These are phyloP conservation scores for Hyperoodon ampullatus DNA, from an alignment of 2,113 vertebrate species.

Conservation along the genomic window DNA sequence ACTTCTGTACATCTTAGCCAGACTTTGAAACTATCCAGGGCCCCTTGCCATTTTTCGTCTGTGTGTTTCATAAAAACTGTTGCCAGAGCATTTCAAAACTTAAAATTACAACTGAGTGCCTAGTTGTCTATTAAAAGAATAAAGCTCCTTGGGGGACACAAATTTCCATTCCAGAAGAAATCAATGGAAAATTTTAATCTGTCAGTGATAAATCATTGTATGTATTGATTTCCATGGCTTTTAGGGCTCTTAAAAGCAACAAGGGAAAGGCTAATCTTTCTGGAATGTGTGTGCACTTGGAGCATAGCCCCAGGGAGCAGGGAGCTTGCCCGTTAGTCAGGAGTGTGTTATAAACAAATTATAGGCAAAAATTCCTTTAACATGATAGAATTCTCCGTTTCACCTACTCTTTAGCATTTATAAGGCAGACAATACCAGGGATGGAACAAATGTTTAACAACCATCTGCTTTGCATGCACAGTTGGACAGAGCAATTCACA, in stretches of 20 bases:
- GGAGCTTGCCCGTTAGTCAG: constrained; percentile 7
- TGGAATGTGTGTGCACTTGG: constrained; percentile 48
- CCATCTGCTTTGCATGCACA: constrained; percentile 68
- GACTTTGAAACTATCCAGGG: constrained; percentile 46
- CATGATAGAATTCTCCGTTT: constrained; percentile 46
- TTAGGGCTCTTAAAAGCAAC: constrained; percentile 55
- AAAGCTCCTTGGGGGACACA: constrained; percentile 22
- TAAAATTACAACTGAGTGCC: constrained; percentile 22
- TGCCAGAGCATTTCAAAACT: constrained; percentile 64
- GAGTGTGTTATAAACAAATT: constrained; percentile 66
- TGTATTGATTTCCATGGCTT: constrained; percentile 61
- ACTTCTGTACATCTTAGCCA: not conserved
- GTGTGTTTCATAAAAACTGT: constrained; percentile 43
- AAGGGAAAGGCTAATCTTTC: constrained; percentile 49
- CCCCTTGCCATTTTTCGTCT: constrained; percentile 54
- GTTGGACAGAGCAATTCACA: constrained; percentile 49
- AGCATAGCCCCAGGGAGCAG: constrained; percentile 27
- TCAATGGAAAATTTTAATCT: constrained; percentile 58
- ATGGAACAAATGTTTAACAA: constrained; percentile 62
- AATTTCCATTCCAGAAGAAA: constrained; percentile 31
- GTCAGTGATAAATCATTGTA: constrained; percentile 65
- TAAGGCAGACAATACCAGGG: constrained; percentile 56
- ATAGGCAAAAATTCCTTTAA: constrained; percentile 50
- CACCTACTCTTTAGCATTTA: constrained; percentile 54
- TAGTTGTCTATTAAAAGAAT: constrained; percentile 56